phyloP scores from a whole-genome alignment of 2,888 invertebrate species.

The Ophraella communa region DNA sequence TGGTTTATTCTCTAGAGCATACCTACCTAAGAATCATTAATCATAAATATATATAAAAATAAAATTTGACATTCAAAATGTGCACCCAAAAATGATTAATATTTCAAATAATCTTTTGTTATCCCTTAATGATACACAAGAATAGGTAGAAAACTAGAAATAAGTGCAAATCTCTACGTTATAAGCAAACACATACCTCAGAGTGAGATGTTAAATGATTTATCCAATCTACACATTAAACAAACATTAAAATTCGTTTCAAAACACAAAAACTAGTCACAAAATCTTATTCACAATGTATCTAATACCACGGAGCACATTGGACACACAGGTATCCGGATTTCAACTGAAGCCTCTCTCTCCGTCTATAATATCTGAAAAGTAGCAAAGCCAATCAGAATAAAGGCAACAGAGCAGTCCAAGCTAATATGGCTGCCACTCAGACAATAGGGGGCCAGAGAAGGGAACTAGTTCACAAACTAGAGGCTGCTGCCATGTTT shows the following conservation, averaged over 20 bases:
- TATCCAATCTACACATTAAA: conserved; percentile 36
- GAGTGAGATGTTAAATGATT: conserved; percentile 25
- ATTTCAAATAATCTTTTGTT: conserved; percentile 62
- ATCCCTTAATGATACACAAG: conserved; percentile 51
- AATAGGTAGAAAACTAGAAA: conserved; percentile 38
- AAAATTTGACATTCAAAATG: conserved; percentile 58
- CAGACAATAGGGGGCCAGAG: conserved; percentile 60
- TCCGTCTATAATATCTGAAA: conserved; percentile 57
- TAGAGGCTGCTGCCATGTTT: conserved; percentile 51
- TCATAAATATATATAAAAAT: conserved; percentile 59
- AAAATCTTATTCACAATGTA: conserved; percentile 49
- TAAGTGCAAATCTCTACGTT: conserved; percentile 31
- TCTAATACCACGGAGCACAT: conserved; percentile 46
- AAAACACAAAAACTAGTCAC: conserved; percentile 47
- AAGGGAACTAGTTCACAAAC: conserved; percentile 56
- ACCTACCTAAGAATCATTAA: conserved; percentile 57
- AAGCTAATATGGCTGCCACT: conserved; percentile 62
- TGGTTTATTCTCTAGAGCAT: conserved; percentile 57
- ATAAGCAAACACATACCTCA: conserved; percentile 35
- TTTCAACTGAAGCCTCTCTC: conserved; percentile 49
- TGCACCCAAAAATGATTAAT: conserved; percentile 61
- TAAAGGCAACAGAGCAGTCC: conserved; percentile 60
- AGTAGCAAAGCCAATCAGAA: conserved; percentile 61
- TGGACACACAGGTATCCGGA: conserved; percentile 48
- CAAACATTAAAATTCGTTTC: conserved; percentile 41